Conservation (phyloP, 2,113 vertebrate genomes). For the Zeus faber region DNA sequence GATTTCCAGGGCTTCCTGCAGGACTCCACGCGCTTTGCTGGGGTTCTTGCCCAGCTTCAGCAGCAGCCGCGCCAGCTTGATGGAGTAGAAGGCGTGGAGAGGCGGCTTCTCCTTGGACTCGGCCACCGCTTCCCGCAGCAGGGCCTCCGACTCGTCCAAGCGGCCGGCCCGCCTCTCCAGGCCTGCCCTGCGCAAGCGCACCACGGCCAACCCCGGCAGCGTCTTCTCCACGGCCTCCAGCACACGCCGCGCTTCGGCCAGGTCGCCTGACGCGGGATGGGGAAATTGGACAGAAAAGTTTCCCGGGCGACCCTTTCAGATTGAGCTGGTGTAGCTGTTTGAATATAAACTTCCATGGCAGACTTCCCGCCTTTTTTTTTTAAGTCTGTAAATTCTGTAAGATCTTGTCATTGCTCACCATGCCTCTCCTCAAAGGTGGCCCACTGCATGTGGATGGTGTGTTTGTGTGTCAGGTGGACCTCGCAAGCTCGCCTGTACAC, state of each 20-base stretch:
- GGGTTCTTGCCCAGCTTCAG: slow-evolving; percentile 73
- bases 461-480: slow-evolving; percentile 76
- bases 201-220: slow-evolving; percentile 74
- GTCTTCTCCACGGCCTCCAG: slow-evolving; percentile 69
- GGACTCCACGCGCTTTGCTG: slow-evolving; percentile 66
- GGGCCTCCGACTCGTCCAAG: slow-evolving; percentile 70
- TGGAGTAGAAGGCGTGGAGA: slow-evolving; percentile 77
- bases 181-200: slow-evolving; percentile 75
- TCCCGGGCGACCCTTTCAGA: too few relatives aligned
- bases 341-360: too few relatives aligned
- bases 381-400: too few relatives aligned
- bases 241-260: slow-evolving; percentile 71
- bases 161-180: slow-evolving; percentile 77
- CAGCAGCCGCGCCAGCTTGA: slow-evolving; percentile 79
- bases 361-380: too few relatives aligned
- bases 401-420: too few relatives aligned
- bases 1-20: slow-evolving; percentile 78
- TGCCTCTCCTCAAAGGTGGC: slow-evolving; percentile 84
- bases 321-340: too few relatives aligned
- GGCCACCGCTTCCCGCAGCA: slow-evolving; percentile 74
- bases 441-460: slow-evolving; percentile 83
- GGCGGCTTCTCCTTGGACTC: slow-evolving; percentile 74
- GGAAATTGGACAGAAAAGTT: background rate
- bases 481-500: slow-evolving; percentile 80
- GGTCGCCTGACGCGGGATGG: slow-evolving; percentile 61